Conservation (phyloP, 1,140 invertebrate genomes). For the Achroia grisella region DNA sequence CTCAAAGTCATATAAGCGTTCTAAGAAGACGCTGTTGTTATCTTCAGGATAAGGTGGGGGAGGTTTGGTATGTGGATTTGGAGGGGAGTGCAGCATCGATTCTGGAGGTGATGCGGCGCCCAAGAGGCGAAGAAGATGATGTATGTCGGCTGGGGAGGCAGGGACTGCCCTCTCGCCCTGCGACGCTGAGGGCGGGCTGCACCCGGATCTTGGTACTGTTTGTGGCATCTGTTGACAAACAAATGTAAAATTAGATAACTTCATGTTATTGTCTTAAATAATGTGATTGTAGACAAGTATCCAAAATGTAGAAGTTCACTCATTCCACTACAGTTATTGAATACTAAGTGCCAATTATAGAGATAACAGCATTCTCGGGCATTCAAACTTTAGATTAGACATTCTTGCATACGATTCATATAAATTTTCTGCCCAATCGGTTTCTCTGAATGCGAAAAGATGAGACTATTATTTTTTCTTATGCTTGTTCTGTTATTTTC, state of each 20-base stretch:
- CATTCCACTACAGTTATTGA: too few species aligned
- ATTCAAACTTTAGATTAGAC: too few species aligned
- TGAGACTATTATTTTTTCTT: too few species aligned
- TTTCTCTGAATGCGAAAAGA: too few species aligned
- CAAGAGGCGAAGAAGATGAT: slow-evolving; percentile 70
- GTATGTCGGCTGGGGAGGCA: slow-evolving; percentile 74
- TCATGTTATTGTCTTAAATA: neutral
- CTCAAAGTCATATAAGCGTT: slow-evolving; percentile 62
- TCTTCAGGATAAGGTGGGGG: slow-evolving; percentile 63
- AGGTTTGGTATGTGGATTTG: slow-evolving; percentile 55
- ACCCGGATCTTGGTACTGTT: slow-evolving; percentile 83
- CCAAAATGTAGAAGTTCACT: too few species aligned
- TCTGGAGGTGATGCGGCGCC: slow-evolving; percentile 72
- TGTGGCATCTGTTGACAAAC: slow-evolving; percentile 85
- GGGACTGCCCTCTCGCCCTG: slow-evolving; percentile 76
- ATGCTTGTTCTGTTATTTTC: too few species aligned
- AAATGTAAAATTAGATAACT: slow-evolving; percentile 7
- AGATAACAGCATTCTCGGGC: too few species aligned
- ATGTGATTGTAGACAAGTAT: too few species aligned
- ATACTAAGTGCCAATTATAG: too few species aligned
- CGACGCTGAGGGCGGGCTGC: slow-evolving; percentile 83
- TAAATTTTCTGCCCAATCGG: too few species aligned
- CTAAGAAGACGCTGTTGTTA: slow-evolving; percentile 46
- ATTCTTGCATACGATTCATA: too few species aligned
- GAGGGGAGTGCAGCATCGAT: slow-evolving; percentile 69